Conservation (phyloP, 2,888 invertebrate species). For the Chrysolina haemoptera region DNA sequence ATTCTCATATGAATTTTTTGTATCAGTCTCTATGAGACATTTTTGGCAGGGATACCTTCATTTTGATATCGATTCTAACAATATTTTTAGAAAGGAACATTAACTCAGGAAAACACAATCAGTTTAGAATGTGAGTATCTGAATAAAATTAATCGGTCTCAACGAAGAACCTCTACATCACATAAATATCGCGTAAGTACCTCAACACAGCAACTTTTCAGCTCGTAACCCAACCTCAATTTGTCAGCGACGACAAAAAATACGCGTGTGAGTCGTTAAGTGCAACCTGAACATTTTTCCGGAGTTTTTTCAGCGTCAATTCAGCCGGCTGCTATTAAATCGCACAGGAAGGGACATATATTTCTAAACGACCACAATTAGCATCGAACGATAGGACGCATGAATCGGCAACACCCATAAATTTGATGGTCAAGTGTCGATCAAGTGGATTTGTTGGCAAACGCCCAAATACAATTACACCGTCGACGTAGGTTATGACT, state of each 20-base stretch:
- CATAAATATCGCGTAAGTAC: no score
- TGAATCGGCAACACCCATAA: slow-evolving; percentile 58
- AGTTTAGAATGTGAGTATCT: no score
- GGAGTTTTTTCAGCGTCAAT: slow-evolving; percentile 38
- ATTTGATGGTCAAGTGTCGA: slow-evolving; percentile 61
- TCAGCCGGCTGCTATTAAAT: slow-evolving; percentile 53
- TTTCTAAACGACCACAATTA: slow-evolving; percentile 61
- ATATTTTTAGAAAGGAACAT: no score
- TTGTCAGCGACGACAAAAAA: slow-evolving; percentile 28
- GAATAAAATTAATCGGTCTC: no score
- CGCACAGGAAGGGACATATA: slow-evolving; percentile 55
- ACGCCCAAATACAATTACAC: slow-evolving; percentile 46
- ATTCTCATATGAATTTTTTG: no score
- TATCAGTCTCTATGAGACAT: no score
- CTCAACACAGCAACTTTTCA: background rate
- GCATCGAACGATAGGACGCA: slow-evolving; percentile 57
- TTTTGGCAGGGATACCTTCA: no score
- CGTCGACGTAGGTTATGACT: slow-evolving; percentile 50
- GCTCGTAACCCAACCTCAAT: slow-evolving; percentile 5
- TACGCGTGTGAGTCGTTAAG: slow-evolving; percentile 42
- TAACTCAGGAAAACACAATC: no score
- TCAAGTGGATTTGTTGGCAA: slow-evolving; percentile 57
- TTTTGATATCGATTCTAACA: no score
- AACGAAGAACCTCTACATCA: no score
- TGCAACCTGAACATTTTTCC: slow-evolving; percentile 36